A percentile compares a stretch with the other conserved stretches of the same genome.
Evolutionary conservation across 37 sponge, comb jelly and placozoan genomes (phyloP).

Genomic region (Axinella damicornis): DNA sequence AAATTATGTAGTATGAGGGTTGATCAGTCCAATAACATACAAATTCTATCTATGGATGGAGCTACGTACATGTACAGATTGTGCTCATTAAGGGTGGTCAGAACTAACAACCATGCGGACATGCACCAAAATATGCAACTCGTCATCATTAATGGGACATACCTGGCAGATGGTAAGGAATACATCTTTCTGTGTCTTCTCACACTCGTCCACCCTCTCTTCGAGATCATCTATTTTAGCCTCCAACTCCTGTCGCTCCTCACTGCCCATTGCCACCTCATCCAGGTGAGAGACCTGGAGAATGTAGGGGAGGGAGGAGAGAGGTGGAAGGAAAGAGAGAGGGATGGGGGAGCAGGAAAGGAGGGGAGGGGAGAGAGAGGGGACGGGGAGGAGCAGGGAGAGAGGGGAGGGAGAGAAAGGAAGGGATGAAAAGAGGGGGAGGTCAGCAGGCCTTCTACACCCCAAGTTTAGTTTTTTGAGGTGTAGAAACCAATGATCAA

Average conservation of each 20-base stretch:
- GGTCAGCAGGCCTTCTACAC: too few species aligned
- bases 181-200: conserved; percentile 51
- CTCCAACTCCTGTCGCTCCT: conserved; percentile 64
- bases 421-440: neutral
- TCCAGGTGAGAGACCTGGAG: conserved; percentile 57
- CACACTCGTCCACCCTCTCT: conserved; percentile 65
- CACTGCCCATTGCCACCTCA: conserved; percentile 72
- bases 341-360: neutral
- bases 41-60: too few species aligned
- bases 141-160: too few species aligned
- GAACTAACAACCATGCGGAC: too few species aligned
- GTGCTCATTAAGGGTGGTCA: too few species aligned
- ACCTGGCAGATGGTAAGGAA: conserved; percentile 53
- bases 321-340: neutral
- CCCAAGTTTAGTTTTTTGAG: too few species aligned
- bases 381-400: neutral
- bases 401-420: neutral
- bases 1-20: too few species aligned
- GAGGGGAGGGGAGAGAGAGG: neutral
- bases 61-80: too few species aligned
- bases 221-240: conserved; percentile 34
- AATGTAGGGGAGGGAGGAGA: neutral
- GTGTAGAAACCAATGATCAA: too few species aligned
- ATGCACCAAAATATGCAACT: too few species aligned
- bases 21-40: too few species aligned